phyloP scores from a whole-genome alignment of 2,797 vertebrate species.

The Crocodylus rhombifer region DNA sequence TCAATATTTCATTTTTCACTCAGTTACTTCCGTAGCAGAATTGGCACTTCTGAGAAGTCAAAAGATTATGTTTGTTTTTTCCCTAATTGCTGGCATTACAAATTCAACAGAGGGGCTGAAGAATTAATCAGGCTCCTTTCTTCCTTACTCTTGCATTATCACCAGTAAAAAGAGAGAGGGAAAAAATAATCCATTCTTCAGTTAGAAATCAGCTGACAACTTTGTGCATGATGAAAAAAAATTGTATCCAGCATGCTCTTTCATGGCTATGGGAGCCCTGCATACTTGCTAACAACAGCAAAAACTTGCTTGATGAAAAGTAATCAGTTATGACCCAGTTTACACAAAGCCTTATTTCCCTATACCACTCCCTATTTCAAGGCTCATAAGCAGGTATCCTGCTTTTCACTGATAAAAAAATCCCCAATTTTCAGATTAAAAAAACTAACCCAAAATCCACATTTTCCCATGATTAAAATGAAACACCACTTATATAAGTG shows the following conservation, averaged over 20 bases:
- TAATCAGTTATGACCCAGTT: too few species aligned
- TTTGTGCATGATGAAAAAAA: not conserved
- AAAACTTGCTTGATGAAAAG: not conserved
- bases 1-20: not conserved
- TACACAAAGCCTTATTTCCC: too few species aligned
- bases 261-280: not conserved
- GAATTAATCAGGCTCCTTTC: not conserved
- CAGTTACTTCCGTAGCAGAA: accelerated
- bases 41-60: not conserved
- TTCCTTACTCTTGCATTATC: not conserved
- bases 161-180: not conserved
- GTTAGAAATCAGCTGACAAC: not conserved
- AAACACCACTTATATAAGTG: too few species aligned
- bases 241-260: accelerated
- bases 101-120: not conserved
- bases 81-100: not conserved
- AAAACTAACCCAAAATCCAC: too few species aligned
- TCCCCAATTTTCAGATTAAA: too few species aligned
- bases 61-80: not conserved
- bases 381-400: too few species aligned
- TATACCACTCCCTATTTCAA: too few species aligned
- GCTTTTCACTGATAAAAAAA: too few species aligned
- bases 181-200: not conserved
- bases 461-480: too few species aligned
- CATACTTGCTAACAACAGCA: not conserved